These are phyloP conservation scores for Etia nguti DNA, from an alignment of 2,113 vertebrate species.

Conservation along the genomic window DNA sequence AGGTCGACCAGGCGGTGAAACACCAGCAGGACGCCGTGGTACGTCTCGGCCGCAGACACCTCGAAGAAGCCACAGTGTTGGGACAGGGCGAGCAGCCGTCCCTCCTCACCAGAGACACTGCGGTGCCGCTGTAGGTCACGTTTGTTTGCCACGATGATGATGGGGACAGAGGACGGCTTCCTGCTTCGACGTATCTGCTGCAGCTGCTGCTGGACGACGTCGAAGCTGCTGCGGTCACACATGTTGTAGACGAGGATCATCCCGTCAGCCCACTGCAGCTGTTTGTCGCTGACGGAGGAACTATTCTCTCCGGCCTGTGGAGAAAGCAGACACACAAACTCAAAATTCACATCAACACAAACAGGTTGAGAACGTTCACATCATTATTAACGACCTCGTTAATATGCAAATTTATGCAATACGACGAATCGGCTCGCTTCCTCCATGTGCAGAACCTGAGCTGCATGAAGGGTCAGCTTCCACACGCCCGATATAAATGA, in stretches of 20 bases:
- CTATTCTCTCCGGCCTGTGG: not conserved
- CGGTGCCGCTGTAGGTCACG: slow-evolving; percentile 13
- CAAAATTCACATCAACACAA: not conserved
- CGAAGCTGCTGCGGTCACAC: slow-evolving; percentile 24
- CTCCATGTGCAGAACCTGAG: too few species aligned
- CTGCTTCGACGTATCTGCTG: not conserved
- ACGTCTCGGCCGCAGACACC: slow-evolving; percentile 20
- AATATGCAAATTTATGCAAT: not conserved
- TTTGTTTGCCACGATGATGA: slow-evolving; percentile 22
- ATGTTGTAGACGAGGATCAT: slow-evolving; percentile 31
- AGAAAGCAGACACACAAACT: not conserved
- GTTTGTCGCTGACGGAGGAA: not conserved
- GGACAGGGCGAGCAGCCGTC: not conserved
- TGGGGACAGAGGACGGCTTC: not conserved
- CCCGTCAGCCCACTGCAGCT: slow-evolving; percentile 32
- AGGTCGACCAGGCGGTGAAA: slow-evolving; percentile 26
- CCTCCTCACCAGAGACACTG: slow-evolving; percentile 18
- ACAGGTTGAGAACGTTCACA: too few species aligned
- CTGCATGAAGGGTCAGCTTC: too few species aligned
- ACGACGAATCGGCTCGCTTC: not conserved
- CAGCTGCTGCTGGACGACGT: not conserved
- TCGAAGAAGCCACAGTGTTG: slow-evolving; percentile 25
- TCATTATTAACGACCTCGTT: not conserved
- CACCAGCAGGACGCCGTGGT: slow-evolving; percentile 19
- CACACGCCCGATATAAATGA: not conserved